Conservation (phyloP, 2,888 invertebrate species). For the Periphyllus acericola region DNA sequence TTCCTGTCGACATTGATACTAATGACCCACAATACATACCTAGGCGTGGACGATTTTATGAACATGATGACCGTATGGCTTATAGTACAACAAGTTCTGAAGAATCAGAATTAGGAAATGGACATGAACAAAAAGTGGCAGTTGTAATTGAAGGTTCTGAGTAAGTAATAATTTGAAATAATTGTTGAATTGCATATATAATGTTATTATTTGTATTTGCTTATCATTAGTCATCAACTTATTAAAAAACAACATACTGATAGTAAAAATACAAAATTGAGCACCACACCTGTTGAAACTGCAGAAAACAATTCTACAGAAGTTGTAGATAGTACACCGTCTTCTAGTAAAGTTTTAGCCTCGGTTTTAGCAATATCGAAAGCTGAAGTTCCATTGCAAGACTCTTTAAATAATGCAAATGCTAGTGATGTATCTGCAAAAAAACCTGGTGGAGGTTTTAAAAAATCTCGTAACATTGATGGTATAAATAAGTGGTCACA, state of each 20-base stretch:
- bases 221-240: slow-evolving; percentile 12
- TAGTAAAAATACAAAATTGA: neutral
- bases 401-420: neutral
- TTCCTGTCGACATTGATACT: slow-evolving; percentile 80
- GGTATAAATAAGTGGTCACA: slow-evolving; percentile 82
- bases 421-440: neutral
- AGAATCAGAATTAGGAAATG: slow-evolving; percentile 9
- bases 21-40: slow-evolving; percentile 98
- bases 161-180: neutral
- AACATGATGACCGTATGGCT: slow-evolving; percentile 91
- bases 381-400: neutral
- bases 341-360: slow-evolving; percentile 56
- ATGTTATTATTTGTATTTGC: neutral
- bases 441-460: neutral
- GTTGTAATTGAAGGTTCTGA: neutral
- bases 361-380: slow-evolving; percentile 59
- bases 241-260: neutral
- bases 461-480: slow-evolving; percentile 66
- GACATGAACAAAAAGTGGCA: neutral
- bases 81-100: slow-evolving; percentile 67
- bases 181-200: neutral
- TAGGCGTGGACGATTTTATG: slow-evolving; percentile 94
- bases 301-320: neutral
- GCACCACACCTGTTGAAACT: neutral
- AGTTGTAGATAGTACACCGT: neutral